These are phyloP conservation scores for Helostoma temminkii DNA, from an alignment of 2,797 vertebrate genomes.

Conservation along the genomic window DNA sequence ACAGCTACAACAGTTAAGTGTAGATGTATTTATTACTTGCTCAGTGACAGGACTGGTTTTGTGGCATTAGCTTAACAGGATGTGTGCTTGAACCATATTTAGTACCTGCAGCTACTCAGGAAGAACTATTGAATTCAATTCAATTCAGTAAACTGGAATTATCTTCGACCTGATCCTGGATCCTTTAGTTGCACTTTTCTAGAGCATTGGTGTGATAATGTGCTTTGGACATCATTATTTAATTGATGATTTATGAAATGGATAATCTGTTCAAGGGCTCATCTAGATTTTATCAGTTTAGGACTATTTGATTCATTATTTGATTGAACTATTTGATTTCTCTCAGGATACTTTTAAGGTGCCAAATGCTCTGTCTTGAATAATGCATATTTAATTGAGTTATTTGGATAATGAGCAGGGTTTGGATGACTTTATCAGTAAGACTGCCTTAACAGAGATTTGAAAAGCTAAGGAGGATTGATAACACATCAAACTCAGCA, in stretches of 20 bases:
- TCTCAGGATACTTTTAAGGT: conserved; percentile 16
- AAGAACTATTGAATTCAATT: too few relatives aligned
- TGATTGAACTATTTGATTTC: conserved; percentile 11
- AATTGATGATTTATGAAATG: neutral
- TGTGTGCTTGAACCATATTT: conserved; percentile 53
- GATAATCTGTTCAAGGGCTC: neutral
- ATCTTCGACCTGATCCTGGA: conserved; percentile 6
- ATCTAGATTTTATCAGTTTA: conserved; percentile 1
- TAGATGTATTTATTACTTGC: conserved; percentile 13
- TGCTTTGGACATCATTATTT: conserved; percentile 1
- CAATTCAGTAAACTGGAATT: neutral
- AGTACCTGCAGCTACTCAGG: conserved; percentile 10
- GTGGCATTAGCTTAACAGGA: conserved; percentile 52
- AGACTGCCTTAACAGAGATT: conserved; percentile 35
- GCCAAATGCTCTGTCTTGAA: conserved; percentile 15
- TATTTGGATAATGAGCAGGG: conserved; percentile 22
- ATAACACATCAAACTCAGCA: neutral
- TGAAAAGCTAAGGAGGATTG: conserved; percentile 29
- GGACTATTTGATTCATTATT: conserved; percentile 10
- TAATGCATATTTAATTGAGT: conserved; percentile 25
- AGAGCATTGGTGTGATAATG: neutral
- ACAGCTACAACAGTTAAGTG: conserved; percentile 14
- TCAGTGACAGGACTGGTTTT: conserved; percentile 30
- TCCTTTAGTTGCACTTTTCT: neutral
- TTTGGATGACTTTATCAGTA: conserved; percentile 37